Evolutionary conservation across 2,888 invertebrate species (phyloP), one percentile per base, ranked within the genome.

Genomic region (Smittia aterrima): DNA sequence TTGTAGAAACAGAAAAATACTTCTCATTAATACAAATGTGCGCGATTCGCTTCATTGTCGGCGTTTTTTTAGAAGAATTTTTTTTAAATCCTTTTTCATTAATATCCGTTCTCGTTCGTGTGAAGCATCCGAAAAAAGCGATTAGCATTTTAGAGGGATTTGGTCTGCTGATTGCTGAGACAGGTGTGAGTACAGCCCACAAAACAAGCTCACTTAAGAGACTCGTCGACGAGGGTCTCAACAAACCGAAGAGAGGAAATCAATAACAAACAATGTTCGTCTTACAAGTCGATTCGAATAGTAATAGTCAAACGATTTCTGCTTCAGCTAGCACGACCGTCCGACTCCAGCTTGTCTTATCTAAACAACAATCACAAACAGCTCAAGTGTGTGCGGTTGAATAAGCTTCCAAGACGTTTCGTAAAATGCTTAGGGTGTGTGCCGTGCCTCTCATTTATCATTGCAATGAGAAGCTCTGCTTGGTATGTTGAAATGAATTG

Each of bases 321-420:
- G 32, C 32, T 9, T 32, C 32, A 32, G 32, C 32, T 32, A 3
- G 9, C 32, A 32, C 32, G 32, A 3, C 9, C 32, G 32, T 16
- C n/a, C 47, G 47, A 47, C 47, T 47, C 47, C 47, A 6, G 47
- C 47, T 47, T 47, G 47, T 47, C 47, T 47, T 47, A 47, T 47
- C 47, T 47, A 47, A 47, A 47, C 47, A 47, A n/a, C 47, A 47
- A 47, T 47, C 47, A 16, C 47, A 47, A 47, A 47, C 16, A 47
- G 13, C 16, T 47, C 47, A 47, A 47, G 47, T 47, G 47, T 47
- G 47, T 47, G 47, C 47, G 16, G 47, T 47, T 47, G 13, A n/a
- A 11, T 47, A 47, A 47, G 47, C 16, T 47, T 11, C 47, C 47
- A 47, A n/a, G 47, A 13, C n/a, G 47, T 47, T 7, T 38, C 47